Conservation (phyloP, 2,888 invertebrate species). For the Heliconius ethilla region DNA sequence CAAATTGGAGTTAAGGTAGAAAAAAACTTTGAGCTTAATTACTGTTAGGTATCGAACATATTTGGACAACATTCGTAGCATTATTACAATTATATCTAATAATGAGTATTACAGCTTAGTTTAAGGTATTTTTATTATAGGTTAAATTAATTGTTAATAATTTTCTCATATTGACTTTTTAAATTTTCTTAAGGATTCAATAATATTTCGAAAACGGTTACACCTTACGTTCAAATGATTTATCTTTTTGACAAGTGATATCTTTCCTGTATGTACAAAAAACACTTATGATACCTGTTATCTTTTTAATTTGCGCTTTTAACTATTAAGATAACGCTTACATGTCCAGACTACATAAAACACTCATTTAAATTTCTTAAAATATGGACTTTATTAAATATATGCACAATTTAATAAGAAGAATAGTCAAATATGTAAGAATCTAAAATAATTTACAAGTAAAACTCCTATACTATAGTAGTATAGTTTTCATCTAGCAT, state of each 20-base stretch:
- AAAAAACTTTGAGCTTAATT: not conserved
- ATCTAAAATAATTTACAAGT: not conserved
- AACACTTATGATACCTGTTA: too few relatives aligned
- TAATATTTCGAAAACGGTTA: too few relatives aligned
- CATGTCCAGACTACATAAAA: not conserved
- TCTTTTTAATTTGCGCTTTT: not conserved
- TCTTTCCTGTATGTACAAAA: too few relatives aligned
- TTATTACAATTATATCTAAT: conserved; percentile 8
- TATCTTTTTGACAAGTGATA: too few relatives aligned
- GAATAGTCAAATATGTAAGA: not conserved
- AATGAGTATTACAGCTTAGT: not conserved
- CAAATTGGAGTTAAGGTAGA: not conserved
- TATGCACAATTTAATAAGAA: not conserved
- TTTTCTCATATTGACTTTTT: too few relatives aligned
- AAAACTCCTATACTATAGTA: not conserved
- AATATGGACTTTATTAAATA: too few relatives aligned
- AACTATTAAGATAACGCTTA: not conserved
- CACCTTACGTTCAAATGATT: too few relatives aligned
- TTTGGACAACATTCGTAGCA: not conserved
- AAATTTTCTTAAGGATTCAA: too few relatives aligned
- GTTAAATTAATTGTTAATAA: too few relatives aligned
- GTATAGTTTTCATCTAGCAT: not conserved
- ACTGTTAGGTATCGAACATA: conserved; percentile 5
- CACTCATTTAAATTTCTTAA: not conserved
- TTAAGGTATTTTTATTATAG: not conserved